Conservation (phyloP, 2,888 invertebrate genomes). For the Tiphia femorata region DNA sequence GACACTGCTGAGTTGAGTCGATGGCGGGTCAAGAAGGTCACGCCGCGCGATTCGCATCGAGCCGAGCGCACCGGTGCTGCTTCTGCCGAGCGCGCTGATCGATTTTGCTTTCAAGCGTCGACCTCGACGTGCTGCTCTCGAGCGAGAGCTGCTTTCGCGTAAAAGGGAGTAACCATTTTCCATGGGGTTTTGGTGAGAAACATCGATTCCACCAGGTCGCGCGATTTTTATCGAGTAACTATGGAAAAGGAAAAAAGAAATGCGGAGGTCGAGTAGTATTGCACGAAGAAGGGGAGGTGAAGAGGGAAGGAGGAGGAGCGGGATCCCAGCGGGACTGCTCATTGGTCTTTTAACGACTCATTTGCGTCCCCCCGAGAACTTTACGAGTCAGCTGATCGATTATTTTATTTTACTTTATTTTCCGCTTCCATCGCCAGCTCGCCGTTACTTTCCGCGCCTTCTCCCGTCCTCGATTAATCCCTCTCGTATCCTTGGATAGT, state of each 20-base stretch:
- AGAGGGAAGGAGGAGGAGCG: constrained; percentile 29
- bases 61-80: constrained; percentile 29
- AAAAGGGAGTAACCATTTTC: neutral
- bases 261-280: neutral
- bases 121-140: neutral
- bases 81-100: constrained; percentile 30
- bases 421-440: constrained; percentile 32
- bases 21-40: constrained; percentile 52
- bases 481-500: neutral
- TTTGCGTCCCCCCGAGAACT: constrained; percentile 54
- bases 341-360: constrained; percentile 61
- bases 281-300: too few relatives aligned
- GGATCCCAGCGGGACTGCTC: constrained; percentile 50
- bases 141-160: neutral
- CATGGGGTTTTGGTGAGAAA: constrained; percentile 6
- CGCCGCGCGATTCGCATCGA: constrained; percentile 53
- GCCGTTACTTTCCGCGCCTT: too few relatives aligned
- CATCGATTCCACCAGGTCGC: too few relatives aligned
- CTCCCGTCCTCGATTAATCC: constrained; percentile 4
- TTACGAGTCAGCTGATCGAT: constrained; percentile 60
- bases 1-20: constrained; percentile 52
- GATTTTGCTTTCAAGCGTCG: constrained; percentile 19
- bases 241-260: constrained; percentile 37
- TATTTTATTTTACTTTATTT: constrained; percentile 59
- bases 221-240: too few relatives aligned